Evolutionary conservation across 2,113 vertebrate species (phyloP).

Genomic region (Lathamus discolor): DNA sequence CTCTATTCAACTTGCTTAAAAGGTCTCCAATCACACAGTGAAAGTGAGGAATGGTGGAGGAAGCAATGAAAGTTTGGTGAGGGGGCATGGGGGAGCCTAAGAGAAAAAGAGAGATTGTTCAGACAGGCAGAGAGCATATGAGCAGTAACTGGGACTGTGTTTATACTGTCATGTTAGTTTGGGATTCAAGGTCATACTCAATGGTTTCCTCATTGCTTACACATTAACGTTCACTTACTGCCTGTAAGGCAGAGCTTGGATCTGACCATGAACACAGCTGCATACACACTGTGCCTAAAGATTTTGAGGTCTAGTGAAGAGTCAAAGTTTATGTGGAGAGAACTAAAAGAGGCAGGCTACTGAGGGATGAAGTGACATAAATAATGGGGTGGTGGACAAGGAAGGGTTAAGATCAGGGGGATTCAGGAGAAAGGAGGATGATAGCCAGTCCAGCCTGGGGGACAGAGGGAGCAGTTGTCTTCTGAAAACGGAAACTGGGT

Average conservation of each 20-base stretch:
- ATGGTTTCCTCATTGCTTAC: slow-evolving; percentile 44
- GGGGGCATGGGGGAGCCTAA: background rate
- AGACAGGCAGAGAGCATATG: background rate
- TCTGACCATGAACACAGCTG: slow-evolving; percentile 11
- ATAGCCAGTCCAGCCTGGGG: background rate
- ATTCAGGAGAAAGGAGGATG: background rate
- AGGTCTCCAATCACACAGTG: slow-evolving; percentile 17
- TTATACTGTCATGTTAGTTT: slow-evolving; percentile 55
- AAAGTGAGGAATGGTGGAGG: slow-evolving; percentile 34
- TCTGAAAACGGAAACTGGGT: background rate
- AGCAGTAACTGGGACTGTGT: slow-evolving; percentile 19
- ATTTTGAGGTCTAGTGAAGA: background rate
- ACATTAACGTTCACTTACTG: background rate
- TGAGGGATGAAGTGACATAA: background rate
- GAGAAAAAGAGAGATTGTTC: slow-evolving; percentile 52
- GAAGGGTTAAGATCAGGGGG: background rate
- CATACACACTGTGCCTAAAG: background rate
- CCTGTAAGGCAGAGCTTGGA: background rate
- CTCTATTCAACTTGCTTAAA: slow-evolving; percentile 33
- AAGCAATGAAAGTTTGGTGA: slow-evolving; percentile 46
- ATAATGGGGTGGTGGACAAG: background rate
- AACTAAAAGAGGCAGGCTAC: background rate
- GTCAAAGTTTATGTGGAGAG: background rate
- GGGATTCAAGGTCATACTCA: slow-evolving; percentile 54
- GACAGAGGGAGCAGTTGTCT: background rate